Base-by-base conservation (phyloP, 2,888 invertebrate species). In the Mylabris sibirica region DNA sequence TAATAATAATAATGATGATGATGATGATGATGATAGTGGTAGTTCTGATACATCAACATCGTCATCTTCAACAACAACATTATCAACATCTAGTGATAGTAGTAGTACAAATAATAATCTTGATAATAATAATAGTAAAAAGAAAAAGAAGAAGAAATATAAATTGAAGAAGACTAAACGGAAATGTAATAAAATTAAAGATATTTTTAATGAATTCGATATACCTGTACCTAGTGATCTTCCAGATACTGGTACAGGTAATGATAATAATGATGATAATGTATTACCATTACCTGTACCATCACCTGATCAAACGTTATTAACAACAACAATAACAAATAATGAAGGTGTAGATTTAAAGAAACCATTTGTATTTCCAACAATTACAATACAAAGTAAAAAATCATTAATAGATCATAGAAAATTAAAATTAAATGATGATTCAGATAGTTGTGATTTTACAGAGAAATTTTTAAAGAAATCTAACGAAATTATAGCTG, bases 381-480 rank as follows among this genome's bases (percentile, higher is more conserved):
- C 76, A 1, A 76, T 82, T 60, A 74, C 77, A 17, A 44, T 82
- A 26, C 77, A 79, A 6, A 69, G 72, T 9, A 82, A 82, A 66
- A 80, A 78, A 65, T 62, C 73, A 1, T 65, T 81, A 26, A 59
- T 80, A 11, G 77, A 77, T 49, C 79, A 77, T 61, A 77, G 81
- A 2, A 74, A 73, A 11, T 71, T 81, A 63, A 79, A 80, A 63
- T 60, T 82, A 12, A 76, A 78, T 26, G 79, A 82, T 64, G 79
- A 79, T 9, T 75, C 76, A 2, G 80, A 80, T 38, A 66, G 63
- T 24, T 61, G 20, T 30, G 70, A 70, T 57, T 70, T 70, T 35
- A 68, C 71, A 17, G 68, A 68, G 9, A 71, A 71, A 53, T 65
- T 68, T 26, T 38, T 60, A 5, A 65, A 53, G 24, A 71, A 65